Percentiles rank a stretch among this genome's conserved stretches.
These are phyloP conservation scores for Zeugodacus cucurbitae DNA, from an alignment of 1,140 invertebrate genomes.

Conservation along the genomic window DNA sequence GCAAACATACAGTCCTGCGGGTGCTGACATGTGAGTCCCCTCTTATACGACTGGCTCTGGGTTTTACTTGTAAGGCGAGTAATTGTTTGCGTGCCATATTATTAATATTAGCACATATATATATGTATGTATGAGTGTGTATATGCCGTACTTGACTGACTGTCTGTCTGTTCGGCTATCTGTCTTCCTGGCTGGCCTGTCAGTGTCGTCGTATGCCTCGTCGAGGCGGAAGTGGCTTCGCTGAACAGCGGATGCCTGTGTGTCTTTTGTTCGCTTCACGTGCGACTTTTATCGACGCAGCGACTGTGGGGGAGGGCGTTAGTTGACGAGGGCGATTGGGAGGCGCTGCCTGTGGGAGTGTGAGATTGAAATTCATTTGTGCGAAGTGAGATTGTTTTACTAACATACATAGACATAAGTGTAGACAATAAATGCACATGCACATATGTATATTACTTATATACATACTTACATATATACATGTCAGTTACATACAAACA, in stretches of 20 bases:
- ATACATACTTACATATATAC: too few species aligned
- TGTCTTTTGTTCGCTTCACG: constrained; percentile 28
- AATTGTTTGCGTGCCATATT: not conserved
- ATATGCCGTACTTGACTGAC: not conserved
- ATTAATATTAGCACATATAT: not conserved
- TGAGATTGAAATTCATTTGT: not conserved
- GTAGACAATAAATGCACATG: not conserved
- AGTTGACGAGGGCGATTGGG: not conserved
- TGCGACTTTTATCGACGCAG: constrained; percentile 1
- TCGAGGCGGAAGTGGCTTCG: constrained; percentile 32
- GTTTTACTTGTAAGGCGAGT: not conserved
- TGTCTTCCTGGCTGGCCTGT: not conserved
- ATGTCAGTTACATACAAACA: too few species aligned
- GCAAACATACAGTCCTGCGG: not conserved
- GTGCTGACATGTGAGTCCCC: not conserved
- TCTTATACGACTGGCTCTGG: not conserved
- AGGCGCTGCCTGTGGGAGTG: not conserved
- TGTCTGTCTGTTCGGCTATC: not conserved
- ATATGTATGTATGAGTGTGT: not conserved
- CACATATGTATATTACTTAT: not conserved
- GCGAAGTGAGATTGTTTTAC: constrained; percentile 11
- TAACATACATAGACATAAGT: not conserved
- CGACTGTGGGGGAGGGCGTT: not conserved
- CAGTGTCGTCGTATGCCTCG: not conserved
- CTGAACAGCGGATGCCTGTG: not conserved